Evolutionary conservation across 2,888 invertebrate genomes (phyloP).

Genomic region (Malachius bipustulatus): DNA sequence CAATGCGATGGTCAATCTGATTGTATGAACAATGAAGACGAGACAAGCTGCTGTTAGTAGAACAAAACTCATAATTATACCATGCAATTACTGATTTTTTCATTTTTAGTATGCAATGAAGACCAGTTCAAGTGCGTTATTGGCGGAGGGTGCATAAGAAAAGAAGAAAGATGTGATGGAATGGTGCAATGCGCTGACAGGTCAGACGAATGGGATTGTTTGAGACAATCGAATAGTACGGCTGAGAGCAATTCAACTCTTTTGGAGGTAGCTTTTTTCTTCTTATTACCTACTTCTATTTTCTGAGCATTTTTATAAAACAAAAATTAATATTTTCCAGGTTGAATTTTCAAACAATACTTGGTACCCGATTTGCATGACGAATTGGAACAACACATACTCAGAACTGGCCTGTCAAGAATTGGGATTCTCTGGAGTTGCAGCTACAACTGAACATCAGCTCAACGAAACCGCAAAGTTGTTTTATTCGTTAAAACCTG

Average conservation of each 20-base stretch:
- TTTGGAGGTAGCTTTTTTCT: slow-evolving; percentile 1
- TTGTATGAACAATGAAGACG: slow-evolving; percentile 46
- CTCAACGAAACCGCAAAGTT: slow-evolving; percentile 19
- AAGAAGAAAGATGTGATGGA: slow-evolving; percentile 45
- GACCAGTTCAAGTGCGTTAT: slow-evolving; percentile 45
- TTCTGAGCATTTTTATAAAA: no score
- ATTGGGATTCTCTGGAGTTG: slow-evolving; percentile 41
- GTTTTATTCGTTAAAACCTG: slow-evolving; percentile 24
- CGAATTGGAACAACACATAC: slow-evolving; percentile 42
- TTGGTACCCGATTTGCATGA: slow-evolving; percentile 41
- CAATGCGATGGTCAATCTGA: slow-evolving; percentile 47
- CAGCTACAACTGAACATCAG: slow-evolving; percentile 29
- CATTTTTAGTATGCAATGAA: slow-evolving; percentile 38
- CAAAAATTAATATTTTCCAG: slow-evolving; percentile 19
- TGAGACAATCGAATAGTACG: no score
- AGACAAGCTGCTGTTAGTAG: slow-evolving; percentile 40
- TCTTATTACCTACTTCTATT: no score
- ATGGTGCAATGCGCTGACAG: slow-evolving; percentile 47
- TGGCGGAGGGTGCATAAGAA: slow-evolving; percentile 47
- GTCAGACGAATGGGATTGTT: slow-evolving; percentile 52
- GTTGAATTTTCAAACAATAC: slow-evolving; percentile 25
- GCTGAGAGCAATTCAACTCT: background rate
- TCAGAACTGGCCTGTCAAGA: slow-evolving; percentile 44
- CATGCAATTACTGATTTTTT: slow-evolving; percentile 7
- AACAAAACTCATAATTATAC: no score